Evolutionary conservation across 2,888 invertebrate species (phyloP).

Genomic region (Sphaerophoria taeniata): DNA sequence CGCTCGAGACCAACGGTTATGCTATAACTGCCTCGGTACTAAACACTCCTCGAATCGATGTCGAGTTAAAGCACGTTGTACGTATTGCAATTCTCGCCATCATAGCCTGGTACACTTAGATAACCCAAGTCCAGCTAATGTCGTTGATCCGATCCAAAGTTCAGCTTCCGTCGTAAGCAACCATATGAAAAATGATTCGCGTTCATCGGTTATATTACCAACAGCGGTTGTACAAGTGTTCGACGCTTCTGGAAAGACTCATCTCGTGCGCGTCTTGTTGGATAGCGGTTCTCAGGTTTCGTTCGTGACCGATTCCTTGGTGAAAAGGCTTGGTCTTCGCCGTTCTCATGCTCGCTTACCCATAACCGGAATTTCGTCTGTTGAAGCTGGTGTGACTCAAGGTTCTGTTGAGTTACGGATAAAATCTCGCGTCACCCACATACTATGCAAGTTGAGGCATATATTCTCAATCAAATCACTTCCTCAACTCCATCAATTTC

Average conservation of each 20-base stretch:
- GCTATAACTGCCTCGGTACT: neutral
- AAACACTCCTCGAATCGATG: constrained; percentile 12
- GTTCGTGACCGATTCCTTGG: constrained; percentile 18
- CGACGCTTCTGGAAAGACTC: constrained; percentile 4
- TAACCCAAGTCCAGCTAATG: neutral
- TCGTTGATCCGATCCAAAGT: neutral
- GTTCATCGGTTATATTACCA: neutral
- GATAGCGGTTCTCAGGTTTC: constrained; percentile 32
- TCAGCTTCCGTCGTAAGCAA: neutral
- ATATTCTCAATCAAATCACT: constrained; percentile 12
- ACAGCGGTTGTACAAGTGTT: constrained; percentile 13
- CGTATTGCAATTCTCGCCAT: neutral
- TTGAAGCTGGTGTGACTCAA: constrained; percentile 1
- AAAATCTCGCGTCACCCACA: no score
- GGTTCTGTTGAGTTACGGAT: no score
- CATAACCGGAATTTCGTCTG: constrained; percentile 2
- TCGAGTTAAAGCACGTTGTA: constrained; percentile 13
- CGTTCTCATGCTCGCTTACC: constrained; percentile 3
- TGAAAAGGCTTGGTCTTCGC: constrained; percentile 11
- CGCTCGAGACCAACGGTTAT: no score
- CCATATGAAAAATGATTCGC: neutral
- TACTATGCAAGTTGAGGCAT: neutral
- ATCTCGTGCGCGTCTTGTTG: constrained; percentile 19
- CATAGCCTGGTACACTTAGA: constrained; percentile 3
- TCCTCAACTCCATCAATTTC: constrained; percentile 20